These are phyloP conservation scores for Sibirionetta formosa DNA, from an alignment of 2,797 vertebrate species.

Conservation along the genomic window DNA sequence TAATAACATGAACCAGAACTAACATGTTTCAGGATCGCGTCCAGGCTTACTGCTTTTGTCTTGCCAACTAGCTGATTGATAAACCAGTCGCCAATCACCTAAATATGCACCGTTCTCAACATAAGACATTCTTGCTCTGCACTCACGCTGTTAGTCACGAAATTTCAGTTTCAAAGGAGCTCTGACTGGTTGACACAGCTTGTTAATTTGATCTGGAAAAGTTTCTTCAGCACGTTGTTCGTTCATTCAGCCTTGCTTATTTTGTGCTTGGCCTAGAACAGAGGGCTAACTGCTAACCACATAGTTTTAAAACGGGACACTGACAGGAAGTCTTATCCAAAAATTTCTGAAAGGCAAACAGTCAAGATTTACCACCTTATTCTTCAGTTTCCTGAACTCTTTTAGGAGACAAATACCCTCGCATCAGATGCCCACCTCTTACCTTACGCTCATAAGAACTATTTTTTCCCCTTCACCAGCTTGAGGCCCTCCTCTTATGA, in stretches of 20 bases:
- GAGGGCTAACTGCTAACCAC: background rate
- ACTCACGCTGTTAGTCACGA: background rate
- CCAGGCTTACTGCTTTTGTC: background rate
- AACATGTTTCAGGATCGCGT: background rate
- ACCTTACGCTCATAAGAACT: background rate
- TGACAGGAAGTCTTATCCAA: background rate
- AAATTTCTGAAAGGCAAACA: background rate
- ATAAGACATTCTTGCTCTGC: background rate
- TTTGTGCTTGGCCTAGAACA: background rate
- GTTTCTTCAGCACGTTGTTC: background rate
- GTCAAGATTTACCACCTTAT: background rate
- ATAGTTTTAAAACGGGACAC: background rate
- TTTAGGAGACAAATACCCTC: background rate
- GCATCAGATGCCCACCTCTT: background rate
- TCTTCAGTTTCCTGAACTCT: background rate
- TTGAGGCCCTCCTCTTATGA: background rate
- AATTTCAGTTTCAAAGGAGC: background rate
- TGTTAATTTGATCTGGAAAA: background rate
- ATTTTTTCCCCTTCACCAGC: background rate
- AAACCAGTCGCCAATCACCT: background rate
- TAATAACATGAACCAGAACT: background rate
- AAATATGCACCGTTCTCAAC: background rate
- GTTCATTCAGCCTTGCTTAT: rapidly evolving
- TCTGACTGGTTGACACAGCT: background rate
- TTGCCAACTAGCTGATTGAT: background rate